Conservation (phyloP, 2,113 vertebrate genomes). For the Neodontobutis hainanensis region DNA sequence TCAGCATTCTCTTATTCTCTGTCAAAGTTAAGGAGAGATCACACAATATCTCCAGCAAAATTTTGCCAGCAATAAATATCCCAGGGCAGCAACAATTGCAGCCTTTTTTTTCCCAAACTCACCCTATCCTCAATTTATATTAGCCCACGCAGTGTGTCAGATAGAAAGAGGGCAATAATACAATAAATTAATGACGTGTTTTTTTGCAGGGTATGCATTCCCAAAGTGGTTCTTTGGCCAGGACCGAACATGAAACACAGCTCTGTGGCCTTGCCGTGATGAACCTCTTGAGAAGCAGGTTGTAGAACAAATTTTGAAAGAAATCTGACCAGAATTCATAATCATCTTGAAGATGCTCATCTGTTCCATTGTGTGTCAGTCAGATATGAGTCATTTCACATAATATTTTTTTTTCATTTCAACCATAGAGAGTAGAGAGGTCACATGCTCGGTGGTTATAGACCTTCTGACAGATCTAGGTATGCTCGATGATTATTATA, state of each 20-base stretch:
- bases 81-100: conserved; percentile 48
- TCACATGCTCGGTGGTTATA: too few species aligned
- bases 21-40: conserved; percentile 62
- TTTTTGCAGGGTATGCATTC: conserved; percentile 35
- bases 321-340: too few species aligned
- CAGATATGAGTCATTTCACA: too few species aligned
- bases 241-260: conserved; percentile 22
- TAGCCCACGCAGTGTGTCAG: conserved; percentile 28
- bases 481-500: too few species aligned
- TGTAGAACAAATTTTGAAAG: too few species aligned
- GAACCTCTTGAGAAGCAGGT: not conserved
- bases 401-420: too few species aligned
- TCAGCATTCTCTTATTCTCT: conserved; percentile 51
- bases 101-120: conserved; percentile 41
- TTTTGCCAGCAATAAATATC: conserved; percentile 65
- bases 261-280: conserved; percentile 12
- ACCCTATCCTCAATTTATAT: conserved; percentile 50
- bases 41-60: conserved; percentile 55
- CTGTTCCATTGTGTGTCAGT: too few species aligned
- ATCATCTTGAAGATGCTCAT: too few species aligned
- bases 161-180: conserved; percentile 26
- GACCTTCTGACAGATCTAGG: too few species aligned
- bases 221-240: conserved; percentile 44
- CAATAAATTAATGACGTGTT: conserved; percentile 35
- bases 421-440: too few species aligned